These are phyloP conservation scores for Blennius ocellaris DNA, from an alignment of 2,113 vertebrate species.

Conservation along the genomic window DNA sequence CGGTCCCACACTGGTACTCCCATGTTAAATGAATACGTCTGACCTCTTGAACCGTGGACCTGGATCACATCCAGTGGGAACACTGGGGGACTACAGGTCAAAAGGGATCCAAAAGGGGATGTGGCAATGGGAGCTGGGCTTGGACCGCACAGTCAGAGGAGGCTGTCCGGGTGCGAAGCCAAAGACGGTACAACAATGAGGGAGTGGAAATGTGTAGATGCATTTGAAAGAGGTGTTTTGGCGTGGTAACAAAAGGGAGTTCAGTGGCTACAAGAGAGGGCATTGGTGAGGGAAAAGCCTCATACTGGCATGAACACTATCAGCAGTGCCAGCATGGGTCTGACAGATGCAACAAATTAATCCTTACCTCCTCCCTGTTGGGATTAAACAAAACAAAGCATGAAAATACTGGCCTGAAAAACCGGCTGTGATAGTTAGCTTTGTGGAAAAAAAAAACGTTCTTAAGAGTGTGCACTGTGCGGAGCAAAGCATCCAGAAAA, in stretches of 20 bases:
- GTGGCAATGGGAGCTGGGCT: conserved; percentile 21
- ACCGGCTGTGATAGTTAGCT: conserved; percentile 59
- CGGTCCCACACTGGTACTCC: conserved; percentile 51
- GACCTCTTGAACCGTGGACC: conserved; percentile 52
- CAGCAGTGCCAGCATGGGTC: conserved; percentile 63
- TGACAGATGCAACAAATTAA: conserved; percentile 79
- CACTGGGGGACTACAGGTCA: conserved; percentile 53
- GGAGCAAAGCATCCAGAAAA: conserved; percentile 33
- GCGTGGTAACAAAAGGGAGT: conserved; percentile 52
- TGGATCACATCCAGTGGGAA: conserved; percentile 56
- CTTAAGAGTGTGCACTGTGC: conserved; percentile 40
- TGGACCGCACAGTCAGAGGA: conserved; percentile 31
- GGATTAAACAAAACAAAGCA: conserved; percentile 74
- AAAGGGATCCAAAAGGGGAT: conserved; percentile 50
- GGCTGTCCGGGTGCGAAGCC: conserved; percentile 43
- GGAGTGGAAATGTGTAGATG: conserved; percentile 66
- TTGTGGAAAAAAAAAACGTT: conserved; percentile 28
- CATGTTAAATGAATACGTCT: conserved; percentile 67
- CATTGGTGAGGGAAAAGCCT: conserved; percentile 55
- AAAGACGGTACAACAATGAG: conserved; percentile 54
- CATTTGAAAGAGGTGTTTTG: conserved; percentile 67
- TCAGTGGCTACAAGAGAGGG: conserved; percentile 59
- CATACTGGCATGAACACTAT: conserved; percentile 66
- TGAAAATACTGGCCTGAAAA: conserved; percentile 57
- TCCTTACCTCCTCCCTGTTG: conserved; percentile 62